A percentile compares a stretch with the other conserved stretches of the same genome.
phyloP scores from a whole-genome alignment of 2,888 invertebrate species.

The Coremacera marginata region DNA sequence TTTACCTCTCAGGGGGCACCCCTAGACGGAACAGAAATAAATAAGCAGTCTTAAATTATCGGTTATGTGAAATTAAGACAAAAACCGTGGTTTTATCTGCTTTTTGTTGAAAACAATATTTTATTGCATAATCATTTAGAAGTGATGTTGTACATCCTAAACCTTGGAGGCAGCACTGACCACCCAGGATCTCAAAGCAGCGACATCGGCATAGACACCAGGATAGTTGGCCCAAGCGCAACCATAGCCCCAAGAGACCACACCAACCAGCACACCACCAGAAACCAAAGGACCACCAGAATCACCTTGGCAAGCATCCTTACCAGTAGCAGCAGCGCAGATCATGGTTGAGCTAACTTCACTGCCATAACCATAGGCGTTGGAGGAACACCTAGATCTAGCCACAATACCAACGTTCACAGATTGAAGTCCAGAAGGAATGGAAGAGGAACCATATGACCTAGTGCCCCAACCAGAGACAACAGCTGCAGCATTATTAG shows the following conservation, averaged over 20 bases:
- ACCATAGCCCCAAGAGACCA: constrained; percentile 57
- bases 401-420: constrained; percentile 68
- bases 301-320: constrained; percentile 54
- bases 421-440: constrained; percentile 66
- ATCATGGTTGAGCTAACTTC: constrained; percentile 49
- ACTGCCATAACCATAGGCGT: constrained; percentile 63
- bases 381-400: constrained; percentile 64
- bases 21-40: too few species aligned
- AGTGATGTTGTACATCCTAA: constrained; percentile 52
- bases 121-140: not conserved
- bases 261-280: constrained; percentile 48
- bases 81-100: not conserved
- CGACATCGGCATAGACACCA: constrained; percentile 51
- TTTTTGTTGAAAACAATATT: not conserved
- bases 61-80: too few species aligned
- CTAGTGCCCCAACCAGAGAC: constrained; percentile 49
- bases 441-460: constrained; percentile 38
- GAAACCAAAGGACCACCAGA: constrained; percentile 55
- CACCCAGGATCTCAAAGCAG: constrained; percentile 47
- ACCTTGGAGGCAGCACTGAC: constrained; percentile 56
- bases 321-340: constrained; percentile 51
- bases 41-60: too few species aligned
- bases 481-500: constrained; percentile 41
- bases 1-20: too few species aligned
- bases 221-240: constrained; percentile 52